phyloP scores from a whole-genome alignment of 2,888 invertebrate species.

The Drymonia ruficornis region DNA sequence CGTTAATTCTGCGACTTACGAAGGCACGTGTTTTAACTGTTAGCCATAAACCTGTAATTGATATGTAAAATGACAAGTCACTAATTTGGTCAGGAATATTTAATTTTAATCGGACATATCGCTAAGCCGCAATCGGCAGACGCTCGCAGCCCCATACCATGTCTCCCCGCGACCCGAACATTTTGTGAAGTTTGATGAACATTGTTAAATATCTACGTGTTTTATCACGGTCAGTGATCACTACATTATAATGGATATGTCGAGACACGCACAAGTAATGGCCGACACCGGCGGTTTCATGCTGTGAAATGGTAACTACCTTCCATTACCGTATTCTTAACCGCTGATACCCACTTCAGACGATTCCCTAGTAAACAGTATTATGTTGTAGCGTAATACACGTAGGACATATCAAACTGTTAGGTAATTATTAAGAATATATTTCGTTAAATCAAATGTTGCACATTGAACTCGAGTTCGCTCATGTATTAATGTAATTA shows the following conservation, averaged over 20 bases:
- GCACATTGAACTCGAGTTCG: constrained; percentile 40
- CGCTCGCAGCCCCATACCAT: constrained; percentile 11
- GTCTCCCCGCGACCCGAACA: neutral
- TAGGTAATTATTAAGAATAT: constrained; percentile 37
- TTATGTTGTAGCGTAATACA: constrained; percentile 33
- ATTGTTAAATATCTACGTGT: constrained; percentile 24
- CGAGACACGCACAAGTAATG: neutral
- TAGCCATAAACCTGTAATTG: too few species aligned
- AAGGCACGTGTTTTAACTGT: too few species aligned
- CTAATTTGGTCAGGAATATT: neutral
- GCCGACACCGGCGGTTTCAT: neutral
- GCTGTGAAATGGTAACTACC: neutral
- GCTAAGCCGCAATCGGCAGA: constrained; percentile 24
- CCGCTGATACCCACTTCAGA: constrained; percentile 36
- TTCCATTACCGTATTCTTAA: constrained; percentile 12
- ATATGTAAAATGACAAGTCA: too few species aligned
- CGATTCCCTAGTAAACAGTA: constrained; percentile 33
- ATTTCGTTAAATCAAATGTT: constrained; percentile 42
- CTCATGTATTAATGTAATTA: constrained; percentile 37
- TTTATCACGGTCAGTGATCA: neutral
- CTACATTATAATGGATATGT: constrained; percentile 1
- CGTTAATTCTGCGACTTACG: too few species aligned
- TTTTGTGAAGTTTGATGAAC: constrained; percentile 20
- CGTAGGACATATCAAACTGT: constrained; percentile 45
- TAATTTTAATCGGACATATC: neutral